Conservation (phyloP, 2,113 vertebrate genomes). For the Oncorhynchus tshawytscha region DNA sequence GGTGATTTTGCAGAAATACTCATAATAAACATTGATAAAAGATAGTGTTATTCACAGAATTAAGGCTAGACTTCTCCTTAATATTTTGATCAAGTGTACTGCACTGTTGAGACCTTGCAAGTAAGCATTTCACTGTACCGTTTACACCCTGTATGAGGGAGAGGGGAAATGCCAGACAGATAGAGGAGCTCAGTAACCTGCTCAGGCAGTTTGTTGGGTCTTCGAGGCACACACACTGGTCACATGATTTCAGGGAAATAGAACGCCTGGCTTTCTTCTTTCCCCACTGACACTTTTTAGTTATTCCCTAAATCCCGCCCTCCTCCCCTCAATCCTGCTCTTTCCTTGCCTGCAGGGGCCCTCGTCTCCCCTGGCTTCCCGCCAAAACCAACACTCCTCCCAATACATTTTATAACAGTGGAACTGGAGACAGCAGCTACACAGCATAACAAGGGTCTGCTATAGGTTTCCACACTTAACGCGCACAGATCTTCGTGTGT, state of each 20-base stretch:
- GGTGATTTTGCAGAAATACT: no score
- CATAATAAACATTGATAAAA: no score
- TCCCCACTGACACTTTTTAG: conserved; percentile 23
- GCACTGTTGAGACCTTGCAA: no score
- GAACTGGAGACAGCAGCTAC: not conserved
- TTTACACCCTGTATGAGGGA: not conserved
- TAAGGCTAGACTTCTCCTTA: no score
- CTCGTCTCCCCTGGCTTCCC: conserved; percentile 51
- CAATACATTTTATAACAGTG: not conserved
- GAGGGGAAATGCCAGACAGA: not conserved
- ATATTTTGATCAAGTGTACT: no score
- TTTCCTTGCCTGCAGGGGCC: conserved; percentile 35
- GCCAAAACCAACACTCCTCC: conserved; percentile 40
- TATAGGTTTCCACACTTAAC: no score
- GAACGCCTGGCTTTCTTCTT: conserved; percentile 58
- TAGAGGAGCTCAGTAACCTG: conserved; percentile 49
- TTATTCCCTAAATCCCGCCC: conserved; percentile 3
- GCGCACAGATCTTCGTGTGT: no score
- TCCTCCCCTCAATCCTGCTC: not conserved
- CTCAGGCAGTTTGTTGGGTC: conserved; percentile 45
- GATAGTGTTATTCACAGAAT: no score
- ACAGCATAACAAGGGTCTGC: not conserved
- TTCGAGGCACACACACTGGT: conserved; percentile 33
- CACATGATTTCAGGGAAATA: conserved; percentile 73
- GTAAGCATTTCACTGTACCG: no score